Percentiles rank a stretch among this genome's conserved stretches.
Conservation (phyloP, 2,888 invertebrate species). For the Celastrina argiolus region DNA sequence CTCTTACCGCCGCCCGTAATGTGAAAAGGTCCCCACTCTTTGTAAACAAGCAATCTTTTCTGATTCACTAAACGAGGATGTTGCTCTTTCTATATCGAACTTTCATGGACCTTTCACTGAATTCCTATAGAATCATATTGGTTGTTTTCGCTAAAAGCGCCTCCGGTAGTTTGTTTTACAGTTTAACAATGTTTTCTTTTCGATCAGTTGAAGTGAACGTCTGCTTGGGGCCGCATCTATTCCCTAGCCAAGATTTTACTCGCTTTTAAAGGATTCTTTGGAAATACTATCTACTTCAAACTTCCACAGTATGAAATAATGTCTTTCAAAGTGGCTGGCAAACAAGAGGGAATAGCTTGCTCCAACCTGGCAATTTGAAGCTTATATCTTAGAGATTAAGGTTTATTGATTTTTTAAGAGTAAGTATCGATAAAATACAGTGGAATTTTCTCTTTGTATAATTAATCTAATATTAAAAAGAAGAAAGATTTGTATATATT, state of each 20-base stretch:
- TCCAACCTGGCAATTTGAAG: neutral
- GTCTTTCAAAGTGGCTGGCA: neutral
- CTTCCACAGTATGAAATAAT: constrained; percentile 3
- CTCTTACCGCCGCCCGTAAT: neutral
- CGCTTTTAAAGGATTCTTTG: constrained; percentile 30
- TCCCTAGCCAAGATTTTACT: constrained; percentile 42
- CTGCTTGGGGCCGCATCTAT: constrained; percentile 49
- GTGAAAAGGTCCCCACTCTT: constrained; percentile 5
- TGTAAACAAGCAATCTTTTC: constrained; percentile 26
- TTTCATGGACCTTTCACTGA: constrained; percentile 25
- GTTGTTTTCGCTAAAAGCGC: constrained; percentile 47
- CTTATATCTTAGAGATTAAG: neutral
- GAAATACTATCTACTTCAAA: neutral
- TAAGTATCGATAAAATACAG: neutral
- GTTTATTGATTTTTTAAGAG: neutral
- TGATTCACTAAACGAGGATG: constrained; percentile 16
- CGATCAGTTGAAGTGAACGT: constrained; percentile 58
- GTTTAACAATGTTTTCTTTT: constrained; percentile 69
- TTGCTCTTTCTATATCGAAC: constrained; percentile 6
- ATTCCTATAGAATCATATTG: constrained; percentile 35
- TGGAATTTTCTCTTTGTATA: no score
- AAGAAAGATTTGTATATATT: no score
- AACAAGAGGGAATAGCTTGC: neutral
- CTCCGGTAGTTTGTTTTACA: constrained; percentile 62
- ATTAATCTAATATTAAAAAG: no score